phyloP scores from a whole-genome alignment of 2,797 vertebrate species.

The Crocodylus rhombifer region DNA sequence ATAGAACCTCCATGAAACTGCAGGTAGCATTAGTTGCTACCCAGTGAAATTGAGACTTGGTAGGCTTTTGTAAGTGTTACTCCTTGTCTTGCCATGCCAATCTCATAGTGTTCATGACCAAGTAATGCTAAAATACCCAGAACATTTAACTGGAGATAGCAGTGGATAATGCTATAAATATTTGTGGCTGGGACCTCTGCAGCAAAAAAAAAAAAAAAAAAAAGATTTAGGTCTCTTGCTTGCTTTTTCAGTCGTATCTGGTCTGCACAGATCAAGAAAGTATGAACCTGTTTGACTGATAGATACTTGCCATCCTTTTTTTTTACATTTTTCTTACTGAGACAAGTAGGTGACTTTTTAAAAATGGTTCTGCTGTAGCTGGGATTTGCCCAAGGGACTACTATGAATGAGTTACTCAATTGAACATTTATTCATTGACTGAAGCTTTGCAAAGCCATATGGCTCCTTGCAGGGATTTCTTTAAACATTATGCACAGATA shows the following conservation, averaged over 20 bases:
- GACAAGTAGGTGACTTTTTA: constrained; percentile 8
- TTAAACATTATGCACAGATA: constrained; percentile 25
- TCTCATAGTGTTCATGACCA: fast-evolving
- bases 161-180: not conserved
- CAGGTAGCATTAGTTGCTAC: not conserved
- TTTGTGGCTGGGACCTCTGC: not conserved
- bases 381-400: constrained; percentile 28
- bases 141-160: not conserved
- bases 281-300: not conserved
- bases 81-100: not conserved
- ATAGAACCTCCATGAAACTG: not conserved
- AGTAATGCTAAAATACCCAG: not conserved
- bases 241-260: not conserved
- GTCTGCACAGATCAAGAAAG: not conserved
- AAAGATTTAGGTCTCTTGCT: not conserved
- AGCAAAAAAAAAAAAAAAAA: not conserved
- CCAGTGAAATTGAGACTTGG: not conserved
- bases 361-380: not conserved
- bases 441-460: constrained; percentile 46
- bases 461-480: constrained; percentile 50
- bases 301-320: not conserved
- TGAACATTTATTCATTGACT: constrained; percentile 16
- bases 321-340: not conserved
- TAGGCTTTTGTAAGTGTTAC: not conserved
- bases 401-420: constrained; percentile 35